Evolutionary conservation across 2,888 invertebrate species (phyloP), one percentile per base, ranked within the genome.

Genomic region (Notodonta dromedarius): DNA sequence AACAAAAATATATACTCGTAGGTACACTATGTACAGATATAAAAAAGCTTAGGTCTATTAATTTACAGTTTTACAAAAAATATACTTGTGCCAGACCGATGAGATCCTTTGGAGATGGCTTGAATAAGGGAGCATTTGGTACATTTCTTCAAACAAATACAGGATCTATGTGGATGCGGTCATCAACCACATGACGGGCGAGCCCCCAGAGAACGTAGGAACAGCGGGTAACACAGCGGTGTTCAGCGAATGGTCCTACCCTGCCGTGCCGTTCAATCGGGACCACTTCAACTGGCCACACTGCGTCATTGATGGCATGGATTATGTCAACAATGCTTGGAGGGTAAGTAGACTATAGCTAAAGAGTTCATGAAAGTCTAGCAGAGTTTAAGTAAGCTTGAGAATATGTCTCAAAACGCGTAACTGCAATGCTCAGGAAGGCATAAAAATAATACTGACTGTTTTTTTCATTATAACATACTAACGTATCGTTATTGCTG

Each of bases 91-190:
- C n/a, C n/a, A n/a, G n/a, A n/a, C n/a, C n/a, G n/a, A n/a, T n/a
- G n/a, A n/a, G n/a, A n/a, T n/a, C n/a, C n/a, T n/a, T n/a, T 6
- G 5, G 4, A 35, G 35, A 35, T 35, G 5, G 35, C 7, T 35
- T 6, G 6, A 35, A 35, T 35, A 6, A 35, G 7, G 7, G 35
- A 35, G 35, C 5, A 6, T 35, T 35, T 35, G 35, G 35, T 35
- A 35, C 35, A 35, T 6, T 35, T 6, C 5, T 11, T 12, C 4
- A 42, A 11, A 40, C 40, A 42, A 42, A 42, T 42, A 11, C 5
- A 96, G 98, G 77, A 96, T 98, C 70, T 97, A 97, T 85, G 97
- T 96, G 0, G 98, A 98, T 78, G 95, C 96, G 0, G 94, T 98
- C 0, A 94, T 98, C 58, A 98, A 98, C 84, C 98, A 98, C 84